Conservation (phyloP, 2,888 invertebrate genomes). For the Lagria hirta region DNA sequence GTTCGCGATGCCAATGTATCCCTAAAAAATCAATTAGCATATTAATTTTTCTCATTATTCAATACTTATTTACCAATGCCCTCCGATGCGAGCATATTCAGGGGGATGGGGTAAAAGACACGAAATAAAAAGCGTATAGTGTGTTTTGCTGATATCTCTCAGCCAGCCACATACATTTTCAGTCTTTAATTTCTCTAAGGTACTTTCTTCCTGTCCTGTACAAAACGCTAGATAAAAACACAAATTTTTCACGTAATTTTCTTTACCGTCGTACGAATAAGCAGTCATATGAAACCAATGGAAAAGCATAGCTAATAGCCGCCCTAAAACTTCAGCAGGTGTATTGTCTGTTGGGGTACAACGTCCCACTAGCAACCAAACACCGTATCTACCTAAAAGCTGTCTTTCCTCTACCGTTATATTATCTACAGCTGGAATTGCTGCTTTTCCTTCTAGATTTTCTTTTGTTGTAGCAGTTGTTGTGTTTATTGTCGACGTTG, state of each 20-base stretch:
- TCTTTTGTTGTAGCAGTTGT: too few relatives aligned
- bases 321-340: constrained; percentile 78
- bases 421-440: constrained; percentile 61
- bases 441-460: constrained; percentile 50
- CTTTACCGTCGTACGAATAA: constrained; percentile 87
- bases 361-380: constrained; percentile 94
- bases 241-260: constrained; percentile 29
- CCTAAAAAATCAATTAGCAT: constrained; percentile 52
- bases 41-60: too few relatives aligned
- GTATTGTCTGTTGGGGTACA: constrained; percentile 80
- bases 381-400: constrained; percentile 90
- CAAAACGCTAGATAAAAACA: constrained; percentile 32
- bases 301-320: constrained; percentile 93
- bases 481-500: too few relatives aligned
- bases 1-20: constrained; percentile 84
- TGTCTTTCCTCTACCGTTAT: constrained; percentile 85
- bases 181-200: constrained; percentile 87
- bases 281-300: constrained; percentile 99
- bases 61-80: constrained; percentile 74
- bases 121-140: constrained; percentile 87
- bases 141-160: constrained; percentile 75
- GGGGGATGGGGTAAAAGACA: constrained; percentile 95
- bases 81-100: constrained; percentile 93
- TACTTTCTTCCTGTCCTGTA: constrained; percentile 74
- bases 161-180: constrained; percentile 95